Base-by-base conservation (phyloP, 2,888 invertebrate genomes). In the Metopia argyrocephala region DNA sequence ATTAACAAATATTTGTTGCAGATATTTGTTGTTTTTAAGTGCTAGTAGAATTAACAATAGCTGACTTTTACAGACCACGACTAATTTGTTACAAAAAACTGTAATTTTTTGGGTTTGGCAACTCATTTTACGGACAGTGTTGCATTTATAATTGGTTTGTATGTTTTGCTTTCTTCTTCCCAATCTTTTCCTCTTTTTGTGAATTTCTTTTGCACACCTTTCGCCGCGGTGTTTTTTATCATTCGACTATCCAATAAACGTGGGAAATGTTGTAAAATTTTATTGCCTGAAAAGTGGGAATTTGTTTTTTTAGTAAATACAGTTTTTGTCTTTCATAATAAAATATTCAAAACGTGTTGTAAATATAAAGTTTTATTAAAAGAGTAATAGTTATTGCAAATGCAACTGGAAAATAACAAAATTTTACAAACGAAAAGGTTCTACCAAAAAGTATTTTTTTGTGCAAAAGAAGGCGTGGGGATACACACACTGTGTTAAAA, bases 381-480 rank as follows among this genome's bases (percentile, higher is more conserved):
- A n/a, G n/a, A n/a, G n/a, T n/a, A n/a, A n/a, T n/a, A n/a, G n/a
- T n/a, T n/a, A n/a, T n/a, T n/a, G n/a, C n/a, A n/a, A n/a, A n/a
- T n/a, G n/a, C n/a, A 38, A 38, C 15, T 38, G 2, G 12, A 38
- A 38, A 38, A 38, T 12, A 38, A 15, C 38, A 38, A 38, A 38
- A 12, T 38, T 38, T 38, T 38, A 4, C 15, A 38, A 70, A 45
- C 31, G 3, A 45, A 12, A 57, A 74, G 7, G 31, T 18, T 45
- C 57, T 31, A 31, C 23, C 6, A 15, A 65, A 1, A 68, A 38
- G 12, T 56, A 25, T 65, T 57, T 54, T 46, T 66, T 45, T 59
- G 50, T 25, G 7, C n/a, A 59, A 76, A 79, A 81, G 80, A 84
- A 83, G 84, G 84, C 84, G 83, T 84, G 83, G 84, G 83, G 83